A percentile compares a stretch with the other conserved stretches of the same genome.
phyloP scores from a whole-genome alignment of 1,140 invertebrate species.

The Ostrea edulis region DNA sequence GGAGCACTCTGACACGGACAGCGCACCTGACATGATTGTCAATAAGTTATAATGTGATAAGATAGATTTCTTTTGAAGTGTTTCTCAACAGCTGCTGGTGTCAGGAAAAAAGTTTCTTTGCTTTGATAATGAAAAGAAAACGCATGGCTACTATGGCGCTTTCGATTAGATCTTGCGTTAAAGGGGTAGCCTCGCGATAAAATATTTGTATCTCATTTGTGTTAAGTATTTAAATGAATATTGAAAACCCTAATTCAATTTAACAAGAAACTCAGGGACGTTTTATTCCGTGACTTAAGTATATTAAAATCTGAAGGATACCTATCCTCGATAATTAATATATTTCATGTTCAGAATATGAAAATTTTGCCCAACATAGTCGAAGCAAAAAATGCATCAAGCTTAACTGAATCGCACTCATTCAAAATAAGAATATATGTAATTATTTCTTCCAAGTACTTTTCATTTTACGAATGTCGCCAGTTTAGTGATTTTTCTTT shows the following conservation, averaged over 20 bases:
- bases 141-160: not conserved
- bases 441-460: not conserved
- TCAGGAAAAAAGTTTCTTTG: constrained; percentile 26
- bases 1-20: not conserved
- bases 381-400: not conserved
- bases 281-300: not conserved
- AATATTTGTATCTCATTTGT: not conserved
- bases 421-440: not conserved
- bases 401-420: not conserved
- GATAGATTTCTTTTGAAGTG: constrained; percentile 31
- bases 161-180: not conserved
- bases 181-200: not conserved
- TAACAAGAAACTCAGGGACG: constrained; percentile 17
- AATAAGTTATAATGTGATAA: constrained; percentile 31
- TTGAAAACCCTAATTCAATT: not conserved
- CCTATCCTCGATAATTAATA: not conserved
- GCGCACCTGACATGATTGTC: not conserved
- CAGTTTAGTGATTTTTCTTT: not conserved
- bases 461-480: not conserved
- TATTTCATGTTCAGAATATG: not conserved
- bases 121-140: constrained; percentile 32
- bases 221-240: not conserved
- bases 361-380: not conserved
- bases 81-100: constrained; percentile 7
- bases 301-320: not conserved